Evolutionary conservation across 2,797 vertebrate species (phyloP), one percentile per base, ranked within the genome.

Genomic region (Neomorphus geoffroyi): DNA sequence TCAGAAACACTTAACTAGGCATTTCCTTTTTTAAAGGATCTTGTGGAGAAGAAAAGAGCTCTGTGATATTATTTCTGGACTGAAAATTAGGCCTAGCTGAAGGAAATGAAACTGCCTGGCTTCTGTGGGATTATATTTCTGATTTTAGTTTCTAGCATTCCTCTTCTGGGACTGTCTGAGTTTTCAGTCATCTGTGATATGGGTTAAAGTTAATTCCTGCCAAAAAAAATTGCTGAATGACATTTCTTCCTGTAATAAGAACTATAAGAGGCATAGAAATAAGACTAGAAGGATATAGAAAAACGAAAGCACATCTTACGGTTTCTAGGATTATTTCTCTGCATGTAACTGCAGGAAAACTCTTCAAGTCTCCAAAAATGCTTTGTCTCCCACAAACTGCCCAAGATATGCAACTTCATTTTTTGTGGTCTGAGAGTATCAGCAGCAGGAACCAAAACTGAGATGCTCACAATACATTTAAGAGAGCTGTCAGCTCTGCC

Each of bases 131-230:
- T 93, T 78, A 7, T 53, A 35, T 50, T 91, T 91, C 66, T 77
- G 82, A 79, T 81, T 91, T 84, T 69, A 70, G 10, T 78, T 93
- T 92, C 48, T 86, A 66, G 18, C 33, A 13, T 81, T 30, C 17
- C 58, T 90, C 5, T 13, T 69, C 50, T 73, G 45, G 51, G 33
- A 56, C 54, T 88, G 72, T 81, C 50, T 80, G 60, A 72, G 17
- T 86, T 94, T 94, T 86, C 18, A 73, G 26, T 92, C 62, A 61
- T 66, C n/a, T 88, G 62, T 70, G 33, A 28, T 83, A 65, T 30
- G 1, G 1, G 41, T 48, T 27, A 64, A 84, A 93, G 39, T 78
- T 51, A 58, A 80, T 91, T 48, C 35, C 66, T 91, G 82, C 39
- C 27, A 87, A 75, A 80, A 80, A 92, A 53, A 41, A 3, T 32